These are phyloP conservation scores for Drosophila punjabiensis DNA, from an alignment of 1,140 invertebrate genomes.

Conservation along the genomic window DNA sequence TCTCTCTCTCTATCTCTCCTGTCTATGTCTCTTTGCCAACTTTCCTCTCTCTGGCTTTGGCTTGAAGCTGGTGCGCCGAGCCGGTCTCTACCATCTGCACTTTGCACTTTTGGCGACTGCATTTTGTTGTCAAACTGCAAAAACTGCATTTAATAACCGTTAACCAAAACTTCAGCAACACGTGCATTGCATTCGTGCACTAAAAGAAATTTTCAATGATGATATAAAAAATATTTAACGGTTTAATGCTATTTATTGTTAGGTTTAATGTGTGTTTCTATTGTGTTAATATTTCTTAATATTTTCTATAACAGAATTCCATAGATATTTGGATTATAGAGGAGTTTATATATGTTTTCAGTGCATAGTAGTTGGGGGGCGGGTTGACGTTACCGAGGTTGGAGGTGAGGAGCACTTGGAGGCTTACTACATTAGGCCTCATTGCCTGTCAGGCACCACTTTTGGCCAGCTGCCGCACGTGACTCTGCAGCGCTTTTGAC, in stretches of 20 bases:
- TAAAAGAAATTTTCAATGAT: not conserved
- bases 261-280: too few species aligned
- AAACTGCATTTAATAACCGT: slow-evolving; percentile 82
- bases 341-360: not conserved
- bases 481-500: slow-evolving; percentile 61
- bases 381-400: not conserved
- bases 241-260: too few species aligned
- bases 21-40: slow-evolving; percentile 12
- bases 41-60: slow-evolving; percentile 15
- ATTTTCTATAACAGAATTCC: not conserved
- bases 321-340: not conserved
- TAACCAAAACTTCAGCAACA: slow-evolving; percentile 80
- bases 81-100: slow-evolving; percentile 61
- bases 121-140: slow-evolving; percentile 76
- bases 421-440: slow-evolving; percentile 62
- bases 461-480: slow-evolving; percentile 72
- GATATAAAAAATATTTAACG: not conserved
- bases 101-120: slow-evolving; percentile 74
- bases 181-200: slow-evolving; percentile 49
- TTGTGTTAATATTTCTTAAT: not conserved
- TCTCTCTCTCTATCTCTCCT: not conserved
- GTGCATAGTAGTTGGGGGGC: not conserved
- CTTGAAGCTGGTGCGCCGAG: slow-evolving; percentile 1
- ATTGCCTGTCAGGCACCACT: slow-evolving; percentile 58
- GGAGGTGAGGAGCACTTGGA: slow-evolving; percentile 11